A percentile compares a stretch with the other conserved stretches of the same genome.
Conservation (phyloP, 2,888 invertebrate genomes). For the Thymelicus acteon region DNA sequence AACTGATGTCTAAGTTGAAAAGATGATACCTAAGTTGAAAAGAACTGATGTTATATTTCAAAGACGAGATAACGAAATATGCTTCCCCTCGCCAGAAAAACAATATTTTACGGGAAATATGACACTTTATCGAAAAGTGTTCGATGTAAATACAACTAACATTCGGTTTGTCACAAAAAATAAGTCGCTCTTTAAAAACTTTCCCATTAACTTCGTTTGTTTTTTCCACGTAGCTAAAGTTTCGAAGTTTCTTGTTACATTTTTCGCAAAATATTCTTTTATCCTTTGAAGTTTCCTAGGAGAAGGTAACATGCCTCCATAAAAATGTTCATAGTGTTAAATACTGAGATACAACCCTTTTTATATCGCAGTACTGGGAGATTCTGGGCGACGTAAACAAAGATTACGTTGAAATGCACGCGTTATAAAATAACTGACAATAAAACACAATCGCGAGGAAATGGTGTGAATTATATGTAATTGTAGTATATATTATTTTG, state of each 20-base stretch:
- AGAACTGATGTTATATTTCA: constrained; percentile 54
- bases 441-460: too few relatives aligned
- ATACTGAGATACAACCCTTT: not conserved
- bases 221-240: constrained; percentile 35
- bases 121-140: constrained; percentile 77
- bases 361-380: too few relatives aligned
- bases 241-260: constrained; percentile 28
- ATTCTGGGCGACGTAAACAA: too few relatives aligned
- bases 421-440: too few relatives aligned
- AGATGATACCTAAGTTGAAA: constrained; percentile 20
- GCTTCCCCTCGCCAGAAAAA: constrained; percentile 60
- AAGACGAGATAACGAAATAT: constrained; percentile 66
- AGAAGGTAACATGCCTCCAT: not conserved
- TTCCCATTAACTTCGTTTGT: constrained; percentile 31
- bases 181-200: constrained; percentile 41
- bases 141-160: constrained; percentile 72
- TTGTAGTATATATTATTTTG: too few relatives aligned
- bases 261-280: constrained; percentile 25
- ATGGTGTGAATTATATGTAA: too few relatives aligned
- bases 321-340: constrained; percentile 9
- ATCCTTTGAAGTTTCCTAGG: constrained; percentile 23
- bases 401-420: too few relatives aligned
- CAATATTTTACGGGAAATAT: constrained; percentile 77
- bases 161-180: constrained; percentile 68
- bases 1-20: constrained; percentile 6